phyloP scores from a whole-genome alignment of 1,140 invertebrate genomes.

The Heliconius nattereri region DNA sequence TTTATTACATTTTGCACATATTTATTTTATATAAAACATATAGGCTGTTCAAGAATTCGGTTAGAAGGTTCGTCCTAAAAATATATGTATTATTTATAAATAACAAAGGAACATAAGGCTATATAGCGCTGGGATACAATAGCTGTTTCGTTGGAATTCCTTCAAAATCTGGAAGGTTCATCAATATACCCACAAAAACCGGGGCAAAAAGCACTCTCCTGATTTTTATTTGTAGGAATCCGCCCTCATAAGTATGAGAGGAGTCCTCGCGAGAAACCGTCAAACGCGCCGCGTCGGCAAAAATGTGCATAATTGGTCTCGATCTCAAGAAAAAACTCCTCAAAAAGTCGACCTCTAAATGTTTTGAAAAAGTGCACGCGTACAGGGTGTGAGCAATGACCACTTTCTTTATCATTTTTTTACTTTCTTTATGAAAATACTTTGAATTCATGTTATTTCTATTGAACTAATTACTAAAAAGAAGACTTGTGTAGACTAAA shows the following conservation, averaged over 20 bases:
- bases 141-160: conserved; percentile 54
- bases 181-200: conserved; percentile 75
- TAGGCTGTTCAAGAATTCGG: conserved; percentile 7
- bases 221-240: conserved; percentile 79
- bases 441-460: too few species aligned
- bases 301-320: conserved; percentile 78
- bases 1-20: too few species aligned
- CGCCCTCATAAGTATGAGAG: conserved; percentile 66
- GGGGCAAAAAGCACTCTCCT: conserved; percentile 62
- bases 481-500: too few species aligned
- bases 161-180: conserved; percentile 71
- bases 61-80: conserved; percentile 4
- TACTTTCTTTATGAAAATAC: background rate
- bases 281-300: conserved; percentile 74
- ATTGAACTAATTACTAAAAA: too few species aligned
- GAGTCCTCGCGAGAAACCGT: conserved; percentile 52
- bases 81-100: conserved; percentile 35
- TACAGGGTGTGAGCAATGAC: conserved; percentile 57
- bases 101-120: conserved; percentile 23
- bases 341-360: conserved; percentile 77
- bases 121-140: conserved; percentile 34
- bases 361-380: conserved; percentile 75
- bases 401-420: conserved; percentile 9
- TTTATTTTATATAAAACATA: background rate
- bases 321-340: conserved; percentile 71